These are phyloP conservation scores for Sylvietta virens DNA, from an alignment of 2,113 vertebrate species.

Conservation along the genomic window DNA sequence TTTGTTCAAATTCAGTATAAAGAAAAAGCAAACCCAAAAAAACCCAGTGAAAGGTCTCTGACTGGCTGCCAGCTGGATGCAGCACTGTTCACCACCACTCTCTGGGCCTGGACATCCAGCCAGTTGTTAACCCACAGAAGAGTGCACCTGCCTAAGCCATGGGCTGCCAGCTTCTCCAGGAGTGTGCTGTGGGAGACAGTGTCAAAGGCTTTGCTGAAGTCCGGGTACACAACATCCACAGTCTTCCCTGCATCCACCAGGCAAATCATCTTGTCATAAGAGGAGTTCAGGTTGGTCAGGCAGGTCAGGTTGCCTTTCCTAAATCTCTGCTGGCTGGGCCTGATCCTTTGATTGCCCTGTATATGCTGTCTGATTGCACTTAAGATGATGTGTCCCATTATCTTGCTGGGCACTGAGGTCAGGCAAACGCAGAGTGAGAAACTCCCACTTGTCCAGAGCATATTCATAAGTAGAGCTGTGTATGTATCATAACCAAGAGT, in stretches of 20 bases:
- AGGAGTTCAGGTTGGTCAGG: not conserved
- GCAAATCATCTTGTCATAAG: too few species aligned
- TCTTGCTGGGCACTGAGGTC: rapidly evolving
- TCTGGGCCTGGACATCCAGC: too few species aligned
- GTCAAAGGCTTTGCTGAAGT: not conserved
- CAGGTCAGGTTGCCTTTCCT: not conserved
- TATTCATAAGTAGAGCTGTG: not conserved
- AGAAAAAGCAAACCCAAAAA: not conserved
- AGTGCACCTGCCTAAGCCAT: rapidly evolving
- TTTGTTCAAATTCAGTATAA: not conserved
- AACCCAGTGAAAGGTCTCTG: not conserved
- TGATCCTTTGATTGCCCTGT: not conserved
- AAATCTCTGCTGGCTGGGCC: not conserved
- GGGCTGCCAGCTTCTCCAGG: not conserved
- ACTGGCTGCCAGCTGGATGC: not conserved
- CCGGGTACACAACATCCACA: not conserved
- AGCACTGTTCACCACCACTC: rapidly evolving
- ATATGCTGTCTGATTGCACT: not conserved
- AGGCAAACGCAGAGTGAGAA: not conserved
- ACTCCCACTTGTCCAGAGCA: not conserved
- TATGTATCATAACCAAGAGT: not conserved
- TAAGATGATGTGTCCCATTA: not conserved
- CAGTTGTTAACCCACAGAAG: too few species aligned
- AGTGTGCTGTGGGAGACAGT: not conserved
- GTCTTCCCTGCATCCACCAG: too few species aligned